Conservation (phyloP, 2,797 vertebrate genomes). For the Acanthurus lineatus region DNA sequence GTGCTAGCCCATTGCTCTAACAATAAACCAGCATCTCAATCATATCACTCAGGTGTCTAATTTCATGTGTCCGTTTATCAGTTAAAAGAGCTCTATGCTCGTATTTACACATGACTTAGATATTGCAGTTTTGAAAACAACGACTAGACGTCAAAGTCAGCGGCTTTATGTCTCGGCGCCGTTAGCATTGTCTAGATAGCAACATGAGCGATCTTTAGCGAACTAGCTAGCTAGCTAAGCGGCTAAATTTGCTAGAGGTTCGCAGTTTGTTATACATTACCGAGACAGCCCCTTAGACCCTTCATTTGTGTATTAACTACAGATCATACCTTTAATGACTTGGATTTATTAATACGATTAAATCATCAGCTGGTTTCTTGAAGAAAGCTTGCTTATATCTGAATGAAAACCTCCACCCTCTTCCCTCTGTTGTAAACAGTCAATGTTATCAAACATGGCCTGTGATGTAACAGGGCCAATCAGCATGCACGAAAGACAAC, state of each 20-base stretch:
- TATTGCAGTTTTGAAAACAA: background rate
- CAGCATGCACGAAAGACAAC: conserved; percentile 28
- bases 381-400: background rate
- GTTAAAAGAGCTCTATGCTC: accelerated
- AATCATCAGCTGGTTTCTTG: background rate
- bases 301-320: background rate
- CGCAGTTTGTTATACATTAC: conserved; percentile 2
- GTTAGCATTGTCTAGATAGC: conserved; percentile 14
- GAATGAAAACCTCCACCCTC: conserved; percentile 29
- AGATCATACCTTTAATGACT: conserved; percentile 43
- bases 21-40: background rate
- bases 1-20: background rate
- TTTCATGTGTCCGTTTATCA: accelerated
- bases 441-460: conserved; percentile 70
- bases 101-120: accelerated
- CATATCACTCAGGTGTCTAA: background rate
- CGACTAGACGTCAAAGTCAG: background rate
- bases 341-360: accelerated
- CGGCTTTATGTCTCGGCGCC: background rate
- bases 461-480: conserved; percentile 63
- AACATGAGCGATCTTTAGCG: conserved; percentile 17
- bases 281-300: background rate
- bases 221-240: conserved; percentile 28
- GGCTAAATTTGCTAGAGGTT: conserved; percentile 30
- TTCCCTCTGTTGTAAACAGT: background rate